phyloP scores from a whole-genome alignment of 2,797 vertebrate species.

The Cirrhinus mrigala region DNA sequence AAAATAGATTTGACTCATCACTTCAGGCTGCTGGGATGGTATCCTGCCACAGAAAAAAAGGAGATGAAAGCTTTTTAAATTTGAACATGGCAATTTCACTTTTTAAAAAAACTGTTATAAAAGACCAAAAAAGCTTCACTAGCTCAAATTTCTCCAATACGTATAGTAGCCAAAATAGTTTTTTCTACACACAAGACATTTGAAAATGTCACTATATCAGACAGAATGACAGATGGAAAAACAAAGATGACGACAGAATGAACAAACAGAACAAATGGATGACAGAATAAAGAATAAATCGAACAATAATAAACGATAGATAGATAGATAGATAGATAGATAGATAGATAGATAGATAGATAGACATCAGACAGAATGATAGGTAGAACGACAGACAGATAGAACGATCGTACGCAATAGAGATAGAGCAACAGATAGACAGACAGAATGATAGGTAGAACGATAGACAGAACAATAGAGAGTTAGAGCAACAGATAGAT shows the following conservation, averaged over 20 bases:
- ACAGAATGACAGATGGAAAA: not conserved
- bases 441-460: not conserved
- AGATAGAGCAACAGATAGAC: not conserved
- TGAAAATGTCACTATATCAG: not conserved
- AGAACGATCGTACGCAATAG: accelerated
- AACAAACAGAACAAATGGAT: not conserved
- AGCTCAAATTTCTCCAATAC: not conserved
- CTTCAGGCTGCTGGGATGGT: not conserved
- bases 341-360: accelerated
- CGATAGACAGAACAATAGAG: not conserved
- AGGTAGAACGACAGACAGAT: not conserved
- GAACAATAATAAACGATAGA: not conserved
- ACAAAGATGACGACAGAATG: not conserved
- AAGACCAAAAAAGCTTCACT: not conserved
- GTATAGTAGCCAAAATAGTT: no score
- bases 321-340: not conserved
- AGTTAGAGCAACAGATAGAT: no score
- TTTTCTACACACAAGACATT: not conserved
- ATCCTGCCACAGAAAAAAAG: not conserved
- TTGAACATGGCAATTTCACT: not conserved
- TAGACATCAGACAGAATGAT: not conserved
- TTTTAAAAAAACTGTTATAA: not conserved
- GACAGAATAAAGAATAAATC: not conserved
- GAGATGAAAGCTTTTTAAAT: not conserved
- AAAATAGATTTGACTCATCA: conserved; percentile 47